Base-by-base conservation (phyloP, 1,140 invertebrate genomes). In the Tetraneura akinire region DNA sequence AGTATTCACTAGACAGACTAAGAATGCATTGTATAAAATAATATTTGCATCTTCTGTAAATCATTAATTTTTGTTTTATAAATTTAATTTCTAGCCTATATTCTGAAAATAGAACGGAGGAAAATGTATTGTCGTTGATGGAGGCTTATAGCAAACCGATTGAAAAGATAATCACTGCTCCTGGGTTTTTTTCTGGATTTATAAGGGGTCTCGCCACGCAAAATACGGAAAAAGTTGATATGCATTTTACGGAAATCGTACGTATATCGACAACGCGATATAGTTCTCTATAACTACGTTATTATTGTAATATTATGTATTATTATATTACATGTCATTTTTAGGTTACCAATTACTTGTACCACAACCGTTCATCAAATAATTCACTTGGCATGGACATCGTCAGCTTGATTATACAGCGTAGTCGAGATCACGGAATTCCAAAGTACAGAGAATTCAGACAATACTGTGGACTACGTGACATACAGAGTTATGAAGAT, bases 371-470 rank as follows among this genome's bases (percentile, higher is more conserved):
- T 37, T 37, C 32, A 23, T 11, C 60, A 0, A 80, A 76, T n/a
- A 37, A 66, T n/a, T 16, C 21, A 18, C 80, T 80, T 32, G 91
- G 91, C 62, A 84, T 92, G 42, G 91, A 92, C 82, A 85, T 89
- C 21, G 83, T 94, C 37, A 92, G 92, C 62, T 87, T 93, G 78
- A 91, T 93, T 82, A 89, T 94, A 32, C 89, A 93, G 84, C 88
- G 95, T 81, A 95, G 96, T 1, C 88, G 96, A 55, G 96, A 98
- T 86, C 96, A 98, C 85, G 96, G 95, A 4, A 86, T 98, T 60
- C 92, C 94, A 1, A 90, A 91, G 1, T 98, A 97, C 84, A 90
- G 91, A 82, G 88, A 91, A 80, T 97, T 92, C 86, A 86, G 95
- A 6, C 87, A 90, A 81, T 88, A 91, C 14, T 97, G 95, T 84